Base-by-base conservation (phyloP, 2,113 vertebrate species). In the Gobiocypris rarus region DNA sequence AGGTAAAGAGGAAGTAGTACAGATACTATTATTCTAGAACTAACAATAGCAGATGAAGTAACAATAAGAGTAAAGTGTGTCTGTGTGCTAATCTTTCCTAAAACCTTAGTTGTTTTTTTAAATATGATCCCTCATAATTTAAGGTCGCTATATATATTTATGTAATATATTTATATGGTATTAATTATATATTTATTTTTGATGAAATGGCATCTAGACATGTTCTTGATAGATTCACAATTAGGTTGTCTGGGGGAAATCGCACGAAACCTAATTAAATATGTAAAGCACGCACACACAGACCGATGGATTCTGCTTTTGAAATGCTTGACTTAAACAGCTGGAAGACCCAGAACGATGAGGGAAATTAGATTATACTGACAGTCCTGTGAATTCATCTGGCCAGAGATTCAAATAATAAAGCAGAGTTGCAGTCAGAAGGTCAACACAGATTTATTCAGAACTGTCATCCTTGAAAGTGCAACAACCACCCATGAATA, bases 401-500 rank as follows among this genome's bases (percentile, higher is more conserved):
- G 85, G 88, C 89, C 88, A 90, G 89, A 92, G 91, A 92, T 92
- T 93, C 93, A 93, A 92, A 87, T 80, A 85, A 82, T 90, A 93
- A 76, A 92, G 86, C 48, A 87, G 87, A 90, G 86, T 83, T 75
- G 89, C 88, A 88, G 90, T 89, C 92, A 91, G 92, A 94, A 94
- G 94, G 93, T 93, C 93, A 92, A 86, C 84, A 84, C 88, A 89
- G 92, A 90, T 93, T 93, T 94, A 93, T 95, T 93, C 92, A 92
- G 70, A 87, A 70, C 86, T 88, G 88, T 86, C 76, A 91, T 90
- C 91, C 91, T 92, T 93, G 92, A 91, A 89, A 91, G 88, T 61
- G 81, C 85, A 89, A 88, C 77, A 84, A 54, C 88, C 89, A 81
- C 86, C 63, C 69, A 86, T 82, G 79, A 59, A 54, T 81, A 58